phyloP scores from a whole-genome alignment of 2,113 vertebrate genomes.

The Struthio camelus region DNA sequence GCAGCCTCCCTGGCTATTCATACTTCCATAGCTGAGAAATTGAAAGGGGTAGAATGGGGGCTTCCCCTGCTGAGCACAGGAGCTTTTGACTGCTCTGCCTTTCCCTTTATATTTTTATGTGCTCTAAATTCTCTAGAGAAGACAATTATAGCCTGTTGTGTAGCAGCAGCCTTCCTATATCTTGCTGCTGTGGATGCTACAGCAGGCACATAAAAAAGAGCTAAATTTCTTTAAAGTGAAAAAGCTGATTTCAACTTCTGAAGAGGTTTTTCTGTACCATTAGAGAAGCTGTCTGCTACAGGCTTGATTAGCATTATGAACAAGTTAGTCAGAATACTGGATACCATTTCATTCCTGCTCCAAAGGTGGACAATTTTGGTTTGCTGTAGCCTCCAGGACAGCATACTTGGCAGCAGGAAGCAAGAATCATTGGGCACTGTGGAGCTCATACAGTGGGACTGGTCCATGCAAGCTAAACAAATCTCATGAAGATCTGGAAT shows the following conservation, averaged over 20 bases:
- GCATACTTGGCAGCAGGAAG: background rate
- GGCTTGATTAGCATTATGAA: background rate
- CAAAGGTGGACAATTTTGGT: background rate
- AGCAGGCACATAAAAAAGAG: background rate
- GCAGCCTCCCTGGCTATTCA: background rate
- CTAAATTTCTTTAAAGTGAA: background rate
- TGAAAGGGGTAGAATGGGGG: background rate
- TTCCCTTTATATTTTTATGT: background rate
- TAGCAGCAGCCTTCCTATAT: background rate
- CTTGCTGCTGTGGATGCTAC: background rate
- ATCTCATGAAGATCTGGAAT: background rate
- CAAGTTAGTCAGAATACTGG: background rate
- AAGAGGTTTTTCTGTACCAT: background rate
- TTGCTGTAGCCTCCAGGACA: background rate
- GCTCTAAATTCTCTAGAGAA: background rate
- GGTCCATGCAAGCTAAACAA: background rate
- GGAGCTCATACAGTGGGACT: background rate
- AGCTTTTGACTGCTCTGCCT: background rate
- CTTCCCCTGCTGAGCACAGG: background rate
- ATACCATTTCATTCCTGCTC: background rate
- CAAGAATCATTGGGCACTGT: background rate
- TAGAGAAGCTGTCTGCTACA: background rate
- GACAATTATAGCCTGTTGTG: background rate
- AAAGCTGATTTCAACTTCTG: background rate
- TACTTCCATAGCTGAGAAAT: background rate